Percentiles rank a stretch among this genome's conserved stretches.
phyloP scores from a whole-genome alignment of 1,140 invertebrate species.

The Drosophila azteca region DNA sequence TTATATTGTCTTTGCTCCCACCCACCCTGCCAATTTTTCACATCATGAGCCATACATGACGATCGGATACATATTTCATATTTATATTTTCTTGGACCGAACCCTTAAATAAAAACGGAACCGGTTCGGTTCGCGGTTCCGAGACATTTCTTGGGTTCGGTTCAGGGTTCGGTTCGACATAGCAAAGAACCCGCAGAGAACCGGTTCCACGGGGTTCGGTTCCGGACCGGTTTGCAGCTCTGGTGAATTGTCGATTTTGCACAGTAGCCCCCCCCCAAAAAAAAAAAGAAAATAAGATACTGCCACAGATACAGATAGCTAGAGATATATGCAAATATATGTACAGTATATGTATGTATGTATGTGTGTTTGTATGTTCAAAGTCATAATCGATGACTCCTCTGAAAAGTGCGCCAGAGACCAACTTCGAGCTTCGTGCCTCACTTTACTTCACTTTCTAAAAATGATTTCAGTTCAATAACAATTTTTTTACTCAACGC shows the following conservation, averaged over 20 bases:
- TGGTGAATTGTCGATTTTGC: conserved; percentile 63
- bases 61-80: too few relatives aligned
- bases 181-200: too few relatives aligned
- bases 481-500: conserved; percentile 49
- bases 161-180: too few relatives aligned
- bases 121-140: too few relatives aligned
- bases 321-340: conserved; percentile 1
- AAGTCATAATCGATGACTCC: conserved; percentile 62
- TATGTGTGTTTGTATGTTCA: conserved; percentile 51
- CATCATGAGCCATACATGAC: too few relatives aligned
- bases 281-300: conserved; percentile 7
- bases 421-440: conserved; percentile 27
- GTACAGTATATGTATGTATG: conserved; percentile 8
- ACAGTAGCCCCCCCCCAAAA: conserved; percentile 55
- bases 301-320: conserved; percentile 5
- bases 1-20: too few relatives aligned
- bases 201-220: too few relatives aligned
- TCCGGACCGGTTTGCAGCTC: too few relatives aligned
- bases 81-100: too few relatives aligned
- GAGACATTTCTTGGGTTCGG: too few relatives aligned
- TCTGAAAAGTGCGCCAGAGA: conserved; percentile 26
- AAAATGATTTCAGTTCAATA: conserved; percentile 76
- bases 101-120: too few relatives aligned
- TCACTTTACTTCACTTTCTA: conserved; percentile 64
- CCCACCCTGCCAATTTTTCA: too few relatives aligned